Percentiles rank a stretch among this genome's conserved stretches.
Evolutionary conservation across 2,797 vertebrate species (phyloP).

Genomic region (Spinus pinus): DNA sequence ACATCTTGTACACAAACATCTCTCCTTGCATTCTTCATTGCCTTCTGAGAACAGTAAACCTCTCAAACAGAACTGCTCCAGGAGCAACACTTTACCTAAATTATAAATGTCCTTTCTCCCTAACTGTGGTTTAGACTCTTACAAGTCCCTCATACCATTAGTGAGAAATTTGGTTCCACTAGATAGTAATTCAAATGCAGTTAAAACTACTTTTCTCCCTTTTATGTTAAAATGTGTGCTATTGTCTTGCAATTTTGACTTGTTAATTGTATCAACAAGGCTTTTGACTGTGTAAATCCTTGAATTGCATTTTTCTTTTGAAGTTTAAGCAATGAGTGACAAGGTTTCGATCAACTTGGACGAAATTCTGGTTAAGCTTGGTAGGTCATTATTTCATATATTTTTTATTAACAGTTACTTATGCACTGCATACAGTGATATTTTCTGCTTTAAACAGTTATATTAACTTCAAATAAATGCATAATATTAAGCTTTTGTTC

Average conservation of each 20-base stretch:
- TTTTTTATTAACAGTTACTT: neutral
- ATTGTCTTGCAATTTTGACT: neutral
- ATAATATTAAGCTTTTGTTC: neutral
- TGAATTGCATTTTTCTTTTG: neutral
- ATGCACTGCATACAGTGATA: neutral
- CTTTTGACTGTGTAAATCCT: neutral
- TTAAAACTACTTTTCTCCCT: neutral
- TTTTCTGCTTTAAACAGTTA: neutral
- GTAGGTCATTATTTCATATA: constrained; percentile 57
- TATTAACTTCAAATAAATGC: neutral
- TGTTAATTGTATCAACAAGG: neutral
- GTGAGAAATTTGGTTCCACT: neutral
- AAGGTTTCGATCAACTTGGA: constrained; percentile 61
- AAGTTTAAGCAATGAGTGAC: constrained; percentile 71
- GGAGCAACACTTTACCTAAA: neutral
- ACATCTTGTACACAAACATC: neutral
- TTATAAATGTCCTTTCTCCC: neutral
- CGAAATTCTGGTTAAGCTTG: constrained; percentile 71
- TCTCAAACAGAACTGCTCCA: neutral
- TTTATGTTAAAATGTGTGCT: neutral
- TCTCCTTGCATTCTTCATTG: neutral
- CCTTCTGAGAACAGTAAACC: neutral
- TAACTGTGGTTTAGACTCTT: neutral
- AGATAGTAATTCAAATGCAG: neutral
- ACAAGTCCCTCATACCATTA: neutral